Evolutionary conservation across 2,797 vertebrate genomes (phyloP), one percentile per base, ranked within the genome.

Genomic region (Lemur catta): DNA sequence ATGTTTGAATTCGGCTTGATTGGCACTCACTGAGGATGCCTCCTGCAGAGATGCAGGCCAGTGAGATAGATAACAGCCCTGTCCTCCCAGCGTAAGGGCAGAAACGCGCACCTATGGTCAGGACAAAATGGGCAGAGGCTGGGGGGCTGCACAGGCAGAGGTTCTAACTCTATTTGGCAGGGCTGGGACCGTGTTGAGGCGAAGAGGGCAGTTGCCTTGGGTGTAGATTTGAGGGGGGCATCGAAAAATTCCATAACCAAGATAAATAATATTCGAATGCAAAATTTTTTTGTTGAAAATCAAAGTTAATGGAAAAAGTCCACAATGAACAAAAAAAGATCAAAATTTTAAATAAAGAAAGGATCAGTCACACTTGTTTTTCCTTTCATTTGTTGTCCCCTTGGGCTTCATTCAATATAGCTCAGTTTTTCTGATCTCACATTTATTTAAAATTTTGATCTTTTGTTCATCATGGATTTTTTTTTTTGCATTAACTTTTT

Each of bases 111-210:
- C 11, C 65, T 11, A 7, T 22, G 5, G 2, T 4, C 24, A 20
- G 24, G 38, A 78, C 1, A 5, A 55, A 35, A 38, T 0, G 10
- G 30, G 24, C n/a, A 0, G 18, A 48, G 38, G 59, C 0, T 7
- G 0, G 3, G 3, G 26, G n/a, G 12, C 2, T 6, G 12, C 59
- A 30, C 69, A 61, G n/a, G 43, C 12, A 2, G 18, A 46, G 18
- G 6, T 7, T 35, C 79, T 28, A 9, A 4, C 12, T 33, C n/a
- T 4, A 0, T 9, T 43, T 17, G 20, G n/a, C 50, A 43, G 5
- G 33, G 46, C 61, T n/a, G 67, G 22, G 55, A 71, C n/a, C 15
- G 4, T 6, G 24, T 2, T 1, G 30, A 35, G 8, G 8, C 2
- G 0, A 30, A 20, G 4, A 30, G 48, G n/a, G 4, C 12, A 5